Conservation (phyloP, 2,888 invertebrate genomes). For the Ceramica pisi region DNA sequence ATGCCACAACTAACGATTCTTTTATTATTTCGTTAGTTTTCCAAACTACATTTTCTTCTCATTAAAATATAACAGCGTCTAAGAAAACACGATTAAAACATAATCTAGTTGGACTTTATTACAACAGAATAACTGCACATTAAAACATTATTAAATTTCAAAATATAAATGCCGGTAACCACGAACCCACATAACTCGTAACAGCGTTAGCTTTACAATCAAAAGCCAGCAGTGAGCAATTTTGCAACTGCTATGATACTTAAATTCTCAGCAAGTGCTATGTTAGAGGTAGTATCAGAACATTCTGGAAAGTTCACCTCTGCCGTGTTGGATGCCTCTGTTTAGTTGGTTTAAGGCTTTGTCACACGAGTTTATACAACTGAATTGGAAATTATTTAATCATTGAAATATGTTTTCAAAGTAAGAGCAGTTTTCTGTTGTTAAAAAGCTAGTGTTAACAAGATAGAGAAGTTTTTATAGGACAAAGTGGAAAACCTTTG, state of each 20-base stretch:
- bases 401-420: not conserved
- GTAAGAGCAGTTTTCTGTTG: too few relatives aligned
- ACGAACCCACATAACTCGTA: constrained; percentile 45
- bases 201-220: constrained; percentile 47
- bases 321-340: constrained; percentile 46
- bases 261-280: constrained; percentile 57
- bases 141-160: constrained; percentile 47
- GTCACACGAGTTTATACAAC: constrained; percentile 27
- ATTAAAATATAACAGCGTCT: constrained; percentile 11
- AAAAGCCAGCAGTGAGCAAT: constrained; percentile 60
- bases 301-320: constrained; percentile 59
- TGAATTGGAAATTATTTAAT: not conserved
- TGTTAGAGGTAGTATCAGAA: constrained; percentile 63
- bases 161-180: constrained; percentile 45
- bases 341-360: constrained; percentile 30
- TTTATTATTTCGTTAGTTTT: not conserved
- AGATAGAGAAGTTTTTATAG: too few relatives aligned
- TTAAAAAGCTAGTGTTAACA: too few relatives aligned
- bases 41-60: not conserved
- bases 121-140: constrained; percentile 35
- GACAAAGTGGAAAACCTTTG: too few relatives aligned
- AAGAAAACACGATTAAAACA: constrained; percentile 43
- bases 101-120: constrained; percentile 47
- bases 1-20: not conserved
- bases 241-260: constrained; percentile 61